These are phyloP conservation scores for Myrmecobius fasciatus DNA, from an alignment of 2,113 vertebrate genomes.

Conservation along the genomic window DNA sequence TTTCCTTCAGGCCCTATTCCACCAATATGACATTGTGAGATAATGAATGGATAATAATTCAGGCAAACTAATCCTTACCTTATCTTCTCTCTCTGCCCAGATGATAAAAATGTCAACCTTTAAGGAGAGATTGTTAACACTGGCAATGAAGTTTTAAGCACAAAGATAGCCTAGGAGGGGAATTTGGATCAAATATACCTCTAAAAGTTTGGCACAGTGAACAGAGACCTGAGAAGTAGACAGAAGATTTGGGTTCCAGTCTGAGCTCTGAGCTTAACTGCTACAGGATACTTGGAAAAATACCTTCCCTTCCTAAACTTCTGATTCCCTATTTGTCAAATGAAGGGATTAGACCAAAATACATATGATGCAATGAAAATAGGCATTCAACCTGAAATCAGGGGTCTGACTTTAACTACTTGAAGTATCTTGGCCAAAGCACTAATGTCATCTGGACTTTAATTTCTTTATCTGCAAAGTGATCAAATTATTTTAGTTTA, in stretches of 20 bases:
- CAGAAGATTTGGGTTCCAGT: not conserved
- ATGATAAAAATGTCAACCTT: not conserved
- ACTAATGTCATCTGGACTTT: not conserved
- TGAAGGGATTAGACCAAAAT: not conserved
- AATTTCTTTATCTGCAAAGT: not conserved
- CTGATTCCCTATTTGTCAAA: not conserved
- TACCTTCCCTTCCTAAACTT: not conserved
- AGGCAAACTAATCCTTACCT: not conserved
- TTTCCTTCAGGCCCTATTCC: not conserved
- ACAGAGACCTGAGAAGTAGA: not conserved
- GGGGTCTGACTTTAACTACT: not conserved
- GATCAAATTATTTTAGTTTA: not conserved
- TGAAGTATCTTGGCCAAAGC: not conserved
- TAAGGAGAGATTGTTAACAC: not conserved
- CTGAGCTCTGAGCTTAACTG: not conserved
- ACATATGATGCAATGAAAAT: not conserved
- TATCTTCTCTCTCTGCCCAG: not conserved
- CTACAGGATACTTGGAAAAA: not conserved
- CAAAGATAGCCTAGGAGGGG: not conserved
- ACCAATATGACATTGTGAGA: not conserved
- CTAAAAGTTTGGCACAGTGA: not conserved
- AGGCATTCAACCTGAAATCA: not conserved
- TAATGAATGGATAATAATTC: not conserved
- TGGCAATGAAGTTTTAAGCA: not conserved
- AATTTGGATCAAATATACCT: not conserved